These are phyloP conservation scores for Polyergus mexicanus DNA, from an alignment of 1,140 invertebrate species.

Conservation along the genomic window DNA sequence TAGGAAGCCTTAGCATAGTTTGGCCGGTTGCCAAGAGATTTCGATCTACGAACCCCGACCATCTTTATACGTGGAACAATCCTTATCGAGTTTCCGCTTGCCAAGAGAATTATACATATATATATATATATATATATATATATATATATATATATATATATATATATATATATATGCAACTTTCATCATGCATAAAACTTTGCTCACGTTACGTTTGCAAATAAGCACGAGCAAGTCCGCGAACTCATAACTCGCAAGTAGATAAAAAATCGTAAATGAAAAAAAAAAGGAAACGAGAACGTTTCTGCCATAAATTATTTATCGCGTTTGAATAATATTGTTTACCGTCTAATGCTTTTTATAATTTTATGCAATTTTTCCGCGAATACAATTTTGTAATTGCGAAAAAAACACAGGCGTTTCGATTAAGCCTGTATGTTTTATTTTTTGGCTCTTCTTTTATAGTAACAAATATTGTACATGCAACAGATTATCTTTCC, in stretches of 20 bases:
- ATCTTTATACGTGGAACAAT: too few relatives aligned
- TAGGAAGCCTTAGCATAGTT: too few relatives aligned
- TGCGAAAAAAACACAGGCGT: not conserved
- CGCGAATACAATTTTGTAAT: conserved; percentile 34
- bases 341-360: conserved; percentile 30
- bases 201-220: conserved; percentile 41
- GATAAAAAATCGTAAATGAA: conserved; percentile 3
- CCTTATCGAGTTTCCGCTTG: too few relatives aligned
- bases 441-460: conserved; percentile 21
- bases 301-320: conserved; percentile 59
- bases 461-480: not conserved
- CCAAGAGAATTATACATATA: conserved; percentile 27
- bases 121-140: too few relatives aligned
- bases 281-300: not conserved
- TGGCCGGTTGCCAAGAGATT: too few relatives aligned
- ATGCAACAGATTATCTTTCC: not conserved
- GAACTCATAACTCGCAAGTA: not conserved
- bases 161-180: not conserved
- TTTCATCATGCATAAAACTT: conserved; percentile 41
- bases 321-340: conserved; percentile 32
- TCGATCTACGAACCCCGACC: too few relatives aligned
- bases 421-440: not conserved
- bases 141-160: too few relatives aligned
- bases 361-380: conserved; percentile 42
- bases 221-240: not conserved